These are phyloP conservation scores for Luehdorfia chinensis DNA, from an alignment of 1,140 invertebrate genomes.

Conservation along the genomic window DNA sequence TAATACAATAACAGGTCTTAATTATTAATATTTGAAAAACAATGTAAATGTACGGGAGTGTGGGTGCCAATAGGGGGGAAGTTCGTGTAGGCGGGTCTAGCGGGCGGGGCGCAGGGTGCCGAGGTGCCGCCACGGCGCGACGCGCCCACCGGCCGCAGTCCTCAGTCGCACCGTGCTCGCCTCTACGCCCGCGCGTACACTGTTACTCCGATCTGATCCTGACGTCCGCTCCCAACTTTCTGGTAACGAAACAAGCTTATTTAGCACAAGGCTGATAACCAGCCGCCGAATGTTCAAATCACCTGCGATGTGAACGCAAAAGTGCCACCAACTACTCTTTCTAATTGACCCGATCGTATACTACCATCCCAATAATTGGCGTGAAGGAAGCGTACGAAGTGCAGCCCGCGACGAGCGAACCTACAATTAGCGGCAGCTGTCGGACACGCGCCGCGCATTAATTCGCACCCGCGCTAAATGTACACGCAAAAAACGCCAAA, in stretches of 20 bases:
- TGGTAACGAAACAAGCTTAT: too few species aligned
- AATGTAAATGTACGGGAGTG: too few species aligned
- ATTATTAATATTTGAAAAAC: too few species aligned
- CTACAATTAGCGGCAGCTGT: slow-evolving; percentile 69
- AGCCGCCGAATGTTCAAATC: slow-evolving; percentile 19
- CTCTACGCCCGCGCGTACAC: slow-evolving; percentile 43
- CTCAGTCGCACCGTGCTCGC: slow-evolving; percentile 50
- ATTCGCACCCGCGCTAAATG: slow-evolving; percentile 63
- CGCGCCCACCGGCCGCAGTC: slow-evolving; percentile 45
- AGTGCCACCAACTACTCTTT: slow-evolving; percentile 55
- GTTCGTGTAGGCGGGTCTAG: slow-evolving; percentile 51
- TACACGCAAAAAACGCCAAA: slow-evolving; percentile 61
- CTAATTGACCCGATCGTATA: slow-evolving; percentile 42
- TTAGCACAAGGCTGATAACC: too few species aligned
- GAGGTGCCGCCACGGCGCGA: slow-evolving; percentile 40
- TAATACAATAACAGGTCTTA: too few species aligned
- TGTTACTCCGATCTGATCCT: neutral
- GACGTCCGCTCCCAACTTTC: too few species aligned
- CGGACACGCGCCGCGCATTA: slow-evolving; percentile 62
- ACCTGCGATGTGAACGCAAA: slow-evolving; percentile 42
- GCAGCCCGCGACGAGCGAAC: slow-evolving; percentile 45
- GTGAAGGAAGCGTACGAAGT: slow-evolving; percentile 60
- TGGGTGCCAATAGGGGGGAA: slow-evolving; percentile 49
- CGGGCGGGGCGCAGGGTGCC: slow-evolving; percentile 69
- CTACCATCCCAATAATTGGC: slow-evolving; percentile 67